Percentiles rank a stretch among this genome's conserved stretches.
Conservation (phyloP, 2,797 vertebrate species). For the Clarias fuscus region DNA sequence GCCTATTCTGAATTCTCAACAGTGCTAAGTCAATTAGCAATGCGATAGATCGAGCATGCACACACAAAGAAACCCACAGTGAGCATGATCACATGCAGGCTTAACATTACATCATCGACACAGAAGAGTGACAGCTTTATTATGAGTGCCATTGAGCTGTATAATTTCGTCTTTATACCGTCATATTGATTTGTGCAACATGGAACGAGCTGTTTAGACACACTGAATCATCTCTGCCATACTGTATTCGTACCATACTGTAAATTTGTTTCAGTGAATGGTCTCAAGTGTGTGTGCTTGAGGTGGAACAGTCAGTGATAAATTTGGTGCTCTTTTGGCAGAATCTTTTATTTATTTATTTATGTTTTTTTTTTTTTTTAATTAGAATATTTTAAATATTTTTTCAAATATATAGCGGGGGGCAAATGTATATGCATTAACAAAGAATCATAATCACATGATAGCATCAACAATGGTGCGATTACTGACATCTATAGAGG, state of each 20-base stretch:
- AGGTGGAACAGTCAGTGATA: background rate
- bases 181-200: background rate
- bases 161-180: background rate
- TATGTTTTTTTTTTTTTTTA: too few species aligned
- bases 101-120: slow-evolving; percentile 11
- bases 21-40: background rate
- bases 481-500: too few species aligned
- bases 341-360: background rate
- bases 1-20: background rate
- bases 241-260: too few species aligned
- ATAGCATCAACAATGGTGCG: too few species aligned
- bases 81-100: background rate
- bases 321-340: background rate
- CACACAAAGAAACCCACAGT: background rate
- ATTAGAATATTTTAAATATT: too few species aligned
- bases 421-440: too few species aligned
- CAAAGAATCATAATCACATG: too few species aligned
- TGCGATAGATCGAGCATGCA: background rate
- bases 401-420: too few species aligned
- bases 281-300: background rate
- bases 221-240: background rate
- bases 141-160: background rate
- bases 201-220: background rate
- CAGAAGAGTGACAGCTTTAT: background rate
- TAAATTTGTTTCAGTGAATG: background rate